phyloP scores from a whole-genome alignment of 2,113 vertebrate species.

The Rattus norvegicus region DNA sequence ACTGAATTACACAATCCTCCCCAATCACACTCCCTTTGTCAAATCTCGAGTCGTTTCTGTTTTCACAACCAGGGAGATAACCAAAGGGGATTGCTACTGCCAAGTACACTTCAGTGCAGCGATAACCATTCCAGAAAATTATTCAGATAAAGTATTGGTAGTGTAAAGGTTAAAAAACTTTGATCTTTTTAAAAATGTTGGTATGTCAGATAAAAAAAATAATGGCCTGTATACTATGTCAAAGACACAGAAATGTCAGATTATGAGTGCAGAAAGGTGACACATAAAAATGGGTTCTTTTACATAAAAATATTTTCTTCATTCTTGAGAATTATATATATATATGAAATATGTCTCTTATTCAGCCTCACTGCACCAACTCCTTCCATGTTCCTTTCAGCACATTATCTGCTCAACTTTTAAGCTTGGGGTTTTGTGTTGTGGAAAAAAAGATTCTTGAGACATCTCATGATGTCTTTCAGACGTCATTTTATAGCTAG shows the following conservation, averaged over 20 bases:
- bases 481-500: neutral
- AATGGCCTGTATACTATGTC: neutral
- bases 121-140: neutral
- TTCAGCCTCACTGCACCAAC: neutral
- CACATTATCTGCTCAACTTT: no score
- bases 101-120: neutral
- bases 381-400: neutral
- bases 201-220: neutral
- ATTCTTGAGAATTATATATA: neutral
- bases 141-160: neutral
- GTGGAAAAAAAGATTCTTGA: neutral
- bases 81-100: neutral
- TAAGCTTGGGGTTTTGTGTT: neutral
- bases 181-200: neutral
- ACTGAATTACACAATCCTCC: fast-evolving
- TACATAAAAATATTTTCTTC: neutral
- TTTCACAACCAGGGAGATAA: neutral
- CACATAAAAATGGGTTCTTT: neutral
- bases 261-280: neutral
- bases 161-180: neutral
- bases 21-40: neutral
- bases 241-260: neutral
- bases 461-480: neutral
- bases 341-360: neutral
- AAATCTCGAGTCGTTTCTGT: neutral